Evolutionary conservation across 2,113 vertebrate genomes (phyloP), one percentile per base, ranked within the genome.

Genomic region (Alethe diademata): DNA sequence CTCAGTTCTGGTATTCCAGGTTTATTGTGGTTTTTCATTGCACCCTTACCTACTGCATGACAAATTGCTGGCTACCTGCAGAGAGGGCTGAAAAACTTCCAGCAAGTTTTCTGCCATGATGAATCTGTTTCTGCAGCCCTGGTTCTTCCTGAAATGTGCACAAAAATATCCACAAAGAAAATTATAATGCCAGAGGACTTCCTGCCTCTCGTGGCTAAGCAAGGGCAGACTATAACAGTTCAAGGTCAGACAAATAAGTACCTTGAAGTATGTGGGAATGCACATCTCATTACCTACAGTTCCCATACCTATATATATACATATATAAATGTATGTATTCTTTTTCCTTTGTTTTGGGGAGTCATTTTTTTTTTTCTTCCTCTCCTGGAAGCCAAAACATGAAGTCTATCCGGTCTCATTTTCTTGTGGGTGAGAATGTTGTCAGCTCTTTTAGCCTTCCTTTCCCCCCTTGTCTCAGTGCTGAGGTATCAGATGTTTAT

Each of bases 141-240:
- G 47, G 45, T 96, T 88, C 33, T 73, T 92, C 86, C 67, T 83
- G 75, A 88, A 86, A 76, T 18, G 43, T 50, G 43, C 60, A 45
- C 7, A 1, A 66, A 74, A 92, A 91, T 91, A 96, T 66, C 89
- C 69, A 73, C 80, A 94, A 89, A 88, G 72, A 86, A 92, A 86
- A 83, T 71, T 79, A 28, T 62, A 65, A 50, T 62, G 38, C 33
- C 47, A 54, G 29, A 73, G 73, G 56, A 51, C 67, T 96, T 95
- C 87, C 86, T 89, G 91, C 54, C 36, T 70, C 58, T 80, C 65
- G 4, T 47, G 50, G 42, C 54, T 72, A 29, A 80, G 50, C 57
- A 72, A 54, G 71, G 58, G 11, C 28, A 73, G 92, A 61, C 22
- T 50, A 7, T 12, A 88, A 76, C 19, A 80, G 71, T 25, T 73